phyloP scores from a whole-genome alignment of 1,140 invertebrate species.

The Druon quercuslanigerum region DNA sequence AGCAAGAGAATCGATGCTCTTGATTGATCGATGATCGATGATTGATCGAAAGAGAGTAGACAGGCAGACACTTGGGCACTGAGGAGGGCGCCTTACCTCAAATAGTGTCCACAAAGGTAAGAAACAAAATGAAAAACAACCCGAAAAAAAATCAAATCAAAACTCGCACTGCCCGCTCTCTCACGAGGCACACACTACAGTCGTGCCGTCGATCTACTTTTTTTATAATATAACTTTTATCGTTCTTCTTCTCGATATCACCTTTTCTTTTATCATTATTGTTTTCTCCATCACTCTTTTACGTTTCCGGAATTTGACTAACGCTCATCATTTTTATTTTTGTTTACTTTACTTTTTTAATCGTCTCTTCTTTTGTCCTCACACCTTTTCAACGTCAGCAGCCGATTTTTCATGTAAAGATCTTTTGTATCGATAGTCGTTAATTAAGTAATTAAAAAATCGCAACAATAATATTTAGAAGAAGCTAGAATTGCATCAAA shows the following conservation, averaged over 20 bases:
- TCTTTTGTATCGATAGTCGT: not conserved
- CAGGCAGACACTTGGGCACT: constrained; percentile 63
- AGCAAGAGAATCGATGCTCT: constrained; percentile 42
- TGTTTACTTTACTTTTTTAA: constrained; percentile 4
- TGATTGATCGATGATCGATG: constrained; percentile 49
- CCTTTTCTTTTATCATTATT: constrained; percentile 30
- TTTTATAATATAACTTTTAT: constrained; percentile 24
- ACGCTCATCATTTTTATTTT: not conserved
- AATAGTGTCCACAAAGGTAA: constrained; percentile 71
- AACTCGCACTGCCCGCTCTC: constrained; percentile 71
- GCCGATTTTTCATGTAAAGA: not conserved
- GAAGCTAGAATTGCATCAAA: too few relatives aligned
- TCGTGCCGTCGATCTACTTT: constrained; percentile 45
- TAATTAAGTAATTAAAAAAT: too few relatives aligned
- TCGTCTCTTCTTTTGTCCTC: not conserved
- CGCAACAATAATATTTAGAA: too few relatives aligned
- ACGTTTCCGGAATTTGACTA: not conserved
- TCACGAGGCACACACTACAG: constrained; percentile 57
- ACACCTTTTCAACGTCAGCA: not conserved
- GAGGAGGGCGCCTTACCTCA: constrained; percentile 58
- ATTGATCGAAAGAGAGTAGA: constrained; percentile 50
- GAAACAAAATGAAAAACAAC: constrained; percentile 53
- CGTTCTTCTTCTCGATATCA: constrained; percentile 8
- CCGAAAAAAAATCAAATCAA: constrained; percentile 40
- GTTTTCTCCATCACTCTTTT: constrained; percentile 11